phyloP scores from a whole-genome alignment of 2,888 invertebrate genomes.

The Amiota minor region DNA sequence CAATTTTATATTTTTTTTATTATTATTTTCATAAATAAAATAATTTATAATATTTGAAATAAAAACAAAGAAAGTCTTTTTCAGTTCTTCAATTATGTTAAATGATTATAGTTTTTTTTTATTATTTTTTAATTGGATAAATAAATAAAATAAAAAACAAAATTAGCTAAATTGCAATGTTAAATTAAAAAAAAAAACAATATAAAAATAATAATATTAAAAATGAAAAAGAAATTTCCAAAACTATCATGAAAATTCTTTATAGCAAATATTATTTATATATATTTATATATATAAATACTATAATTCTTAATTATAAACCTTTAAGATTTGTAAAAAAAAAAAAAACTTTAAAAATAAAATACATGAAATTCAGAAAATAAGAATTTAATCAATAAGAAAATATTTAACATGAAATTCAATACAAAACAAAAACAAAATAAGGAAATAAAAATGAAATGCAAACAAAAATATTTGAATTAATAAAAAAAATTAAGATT shows the following conservation, averaged over 20 bases:
- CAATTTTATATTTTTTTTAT: no score
- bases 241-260: conserved; percentile 30
- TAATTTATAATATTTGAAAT: no score
- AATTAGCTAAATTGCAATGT: conserved; percentile 49
- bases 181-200: conserved; percentile 41
- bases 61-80: no score
- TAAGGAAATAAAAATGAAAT: conserved; percentile 41
- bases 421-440: conserved; percentile 28
- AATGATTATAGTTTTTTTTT: conserved; percentile 20
- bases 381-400: conserved; percentile 21
- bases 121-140: conserved; percentile 20
- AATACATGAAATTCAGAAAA: conserved; percentile 44
- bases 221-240: conserved; percentile 31
- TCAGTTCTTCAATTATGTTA: no score
- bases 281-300: conserved; percentile 30
- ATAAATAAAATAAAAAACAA: conserved; percentile 37
- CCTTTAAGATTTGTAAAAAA: conserved; percentile 24
- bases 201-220: conserved; percentile 44
- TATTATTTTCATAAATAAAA: no score
- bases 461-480: conserved; percentile 28
- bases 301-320: conserved; percentile 36
- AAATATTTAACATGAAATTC: no score
- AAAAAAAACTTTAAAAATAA: conserved; percentile 37
- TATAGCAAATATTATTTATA: conserved; percentile 24
- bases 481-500: conserved; percentile 17